phyloP scores from a whole-genome alignment of 2,797 vertebrate genomes.

The Thaleichthys pacificus region DNA sequence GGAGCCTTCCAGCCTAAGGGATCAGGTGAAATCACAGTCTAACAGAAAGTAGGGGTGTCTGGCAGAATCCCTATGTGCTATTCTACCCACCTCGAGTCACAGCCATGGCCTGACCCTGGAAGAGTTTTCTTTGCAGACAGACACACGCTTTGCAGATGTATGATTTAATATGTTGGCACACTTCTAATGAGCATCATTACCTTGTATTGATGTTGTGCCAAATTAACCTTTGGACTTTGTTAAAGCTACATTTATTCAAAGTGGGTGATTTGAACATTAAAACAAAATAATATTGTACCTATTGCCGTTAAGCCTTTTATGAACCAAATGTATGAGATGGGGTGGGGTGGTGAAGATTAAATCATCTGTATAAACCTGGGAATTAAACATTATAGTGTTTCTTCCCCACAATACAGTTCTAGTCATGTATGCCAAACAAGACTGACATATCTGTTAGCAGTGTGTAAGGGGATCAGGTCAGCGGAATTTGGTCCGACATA shows the following conservation, averaged over 20 bases:
- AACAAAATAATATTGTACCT: slow-evolving; percentile 54
- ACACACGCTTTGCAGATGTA: slow-evolving; percentile 43
- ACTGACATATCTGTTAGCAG: slow-evolving; percentile 20
- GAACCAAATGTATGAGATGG: slow-evolving; percentile 53
- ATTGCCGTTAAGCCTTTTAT: slow-evolving; percentile 58
- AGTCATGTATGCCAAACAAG: not conserved
- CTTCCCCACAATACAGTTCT: not conserved
- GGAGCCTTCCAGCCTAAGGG: slow-evolving; percentile 1
- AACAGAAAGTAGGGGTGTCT: not conserved
- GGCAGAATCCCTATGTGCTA: not conserved
- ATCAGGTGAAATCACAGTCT: not conserved
- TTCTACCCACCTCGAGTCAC: not conserved
- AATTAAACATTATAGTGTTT: slow-evolving; percentile 5
- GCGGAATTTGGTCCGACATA: slow-evolving; percentile 29
- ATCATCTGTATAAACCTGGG: slow-evolving; percentile 40
- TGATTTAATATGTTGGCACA: slow-evolving; percentile 58
- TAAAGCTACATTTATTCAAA: slow-evolving; percentile 72
- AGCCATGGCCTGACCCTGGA: not conserved
- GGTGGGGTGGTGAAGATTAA: slow-evolving; percentile 32
- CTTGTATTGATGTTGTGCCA: slow-evolving; percentile 62
- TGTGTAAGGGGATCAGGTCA: slow-evolving; percentile 33
- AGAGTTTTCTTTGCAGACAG: slow-evolving; percentile 23
- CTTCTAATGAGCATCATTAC: slow-evolving; percentile 73
- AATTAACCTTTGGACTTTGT: slow-evolving; percentile 69
- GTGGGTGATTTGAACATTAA: slow-evolving; percentile 66